A percentile compares a stretch with the other conserved stretches of the same genome.
Conservation (phyloP, 2,888 invertebrate species). For the Conomelus anceps region DNA sequence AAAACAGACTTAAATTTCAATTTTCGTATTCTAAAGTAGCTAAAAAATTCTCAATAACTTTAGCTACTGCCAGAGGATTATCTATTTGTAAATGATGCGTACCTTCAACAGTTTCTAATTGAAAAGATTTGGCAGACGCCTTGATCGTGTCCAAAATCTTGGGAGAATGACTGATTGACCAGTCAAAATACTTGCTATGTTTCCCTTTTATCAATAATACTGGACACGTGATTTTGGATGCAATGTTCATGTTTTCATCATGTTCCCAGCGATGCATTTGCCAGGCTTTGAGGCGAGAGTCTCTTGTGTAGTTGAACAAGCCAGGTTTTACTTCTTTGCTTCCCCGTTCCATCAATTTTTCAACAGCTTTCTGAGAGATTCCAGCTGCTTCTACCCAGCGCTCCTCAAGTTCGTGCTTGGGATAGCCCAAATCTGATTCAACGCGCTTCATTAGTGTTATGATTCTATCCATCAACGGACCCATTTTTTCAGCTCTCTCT, state of each 20-base stretch:
- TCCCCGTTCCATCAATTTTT: background rate
- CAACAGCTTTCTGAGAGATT: background rate
- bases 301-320: background rate
- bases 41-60: background rate
- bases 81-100: background rate
- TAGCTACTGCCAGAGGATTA: background rate
- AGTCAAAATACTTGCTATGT: background rate
- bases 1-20: too few species aligned
- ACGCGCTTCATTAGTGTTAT: background rate
- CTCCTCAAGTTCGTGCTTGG: background rate
- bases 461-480: background rate
- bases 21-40: background rate
- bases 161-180: background rate
- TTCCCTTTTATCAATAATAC: background rate
- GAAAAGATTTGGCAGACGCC: background rate
- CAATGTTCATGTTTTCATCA: background rate
- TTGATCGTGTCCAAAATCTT: background rate
- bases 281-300: background rate
- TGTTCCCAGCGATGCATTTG: background rate
- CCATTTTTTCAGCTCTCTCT: background rate
- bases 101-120: background rate
- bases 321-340: slow-evolving; percentile 1
- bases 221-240: background rate
- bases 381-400: background rate
- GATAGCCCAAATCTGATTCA: background rate